Conservation (phyloP, 2,113 vertebrate species). For the Picathartes gymnocephalus region DNA sequence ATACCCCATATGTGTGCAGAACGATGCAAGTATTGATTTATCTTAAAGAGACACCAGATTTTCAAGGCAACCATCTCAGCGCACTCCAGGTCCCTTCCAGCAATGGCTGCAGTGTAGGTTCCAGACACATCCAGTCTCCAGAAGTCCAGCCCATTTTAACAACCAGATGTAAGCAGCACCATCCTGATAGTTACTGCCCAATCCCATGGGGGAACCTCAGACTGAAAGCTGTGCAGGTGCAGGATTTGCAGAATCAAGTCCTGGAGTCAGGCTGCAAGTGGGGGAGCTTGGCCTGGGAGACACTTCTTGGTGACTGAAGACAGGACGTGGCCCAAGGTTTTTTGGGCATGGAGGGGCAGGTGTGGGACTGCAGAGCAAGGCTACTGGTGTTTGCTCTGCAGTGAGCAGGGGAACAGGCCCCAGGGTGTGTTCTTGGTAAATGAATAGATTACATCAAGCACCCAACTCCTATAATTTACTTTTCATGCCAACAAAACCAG, state of each 20-base stretch:
- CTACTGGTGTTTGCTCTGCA: neutral
- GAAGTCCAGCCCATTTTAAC: neutral
- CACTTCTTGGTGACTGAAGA: neutral
- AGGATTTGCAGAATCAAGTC: neutral
- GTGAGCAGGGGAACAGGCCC: neutral
- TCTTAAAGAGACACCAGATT: neutral
- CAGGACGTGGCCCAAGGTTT: neutral
- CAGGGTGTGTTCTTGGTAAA: neutral
- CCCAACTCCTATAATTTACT: neutral
- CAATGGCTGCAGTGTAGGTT: neutral
- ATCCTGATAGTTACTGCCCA: neutral
- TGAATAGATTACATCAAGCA: slow-evolving; percentile 25
- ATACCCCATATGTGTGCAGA: neutral
- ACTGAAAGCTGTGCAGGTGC: neutral
- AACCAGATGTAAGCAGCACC: neutral
- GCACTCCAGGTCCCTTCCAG: neutral
- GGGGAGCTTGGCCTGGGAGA: neutral
- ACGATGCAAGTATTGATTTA: neutral
- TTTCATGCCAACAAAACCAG: neutral
- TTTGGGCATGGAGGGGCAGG: neutral
- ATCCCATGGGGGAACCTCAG: neutral
- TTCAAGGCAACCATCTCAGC: neutral
- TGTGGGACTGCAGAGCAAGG: neutral
- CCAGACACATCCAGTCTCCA: neutral
- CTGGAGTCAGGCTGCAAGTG: neutral